Evolutionary conservation across 2,113 vertebrate genomes (phyloP).

Genomic region (Puntigrus tetrazona): DNA sequence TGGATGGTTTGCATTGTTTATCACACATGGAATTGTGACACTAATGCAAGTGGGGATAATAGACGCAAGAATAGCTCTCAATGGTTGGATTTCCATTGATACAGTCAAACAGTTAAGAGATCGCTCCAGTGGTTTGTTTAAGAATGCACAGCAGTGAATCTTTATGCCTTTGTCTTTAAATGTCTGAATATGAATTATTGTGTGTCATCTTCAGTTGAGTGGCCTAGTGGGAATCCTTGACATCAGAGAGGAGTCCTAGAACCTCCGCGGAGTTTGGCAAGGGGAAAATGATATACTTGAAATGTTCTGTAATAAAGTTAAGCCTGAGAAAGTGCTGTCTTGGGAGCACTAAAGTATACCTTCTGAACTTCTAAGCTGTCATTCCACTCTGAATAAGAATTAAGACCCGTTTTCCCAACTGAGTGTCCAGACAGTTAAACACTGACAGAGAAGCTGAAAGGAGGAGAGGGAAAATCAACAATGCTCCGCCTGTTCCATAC

Average conservation of each 20-base stretch:
- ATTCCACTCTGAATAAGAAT: conserved; percentile 33
- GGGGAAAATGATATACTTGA: conserved; percentile 32
- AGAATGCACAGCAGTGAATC: neutral
- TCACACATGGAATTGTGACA: conserved; percentile 1
- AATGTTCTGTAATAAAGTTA: conserved; percentile 34
- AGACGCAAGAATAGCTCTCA: conserved; percentile 8
- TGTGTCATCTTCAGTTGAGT: conserved; percentile 20
- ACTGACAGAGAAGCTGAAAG: conserved; percentile 12
- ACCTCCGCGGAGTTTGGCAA: conserved; percentile 27
- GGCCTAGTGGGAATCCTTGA: neutral
- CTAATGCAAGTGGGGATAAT: neutral
- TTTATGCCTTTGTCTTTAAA: conserved; percentile 4
- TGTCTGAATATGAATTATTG: conserved; percentile 26
- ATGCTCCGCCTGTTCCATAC: conserved; percentile 6
- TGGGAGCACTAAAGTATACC: conserved; percentile 34
- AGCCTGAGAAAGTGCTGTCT: conserved; percentile 32
- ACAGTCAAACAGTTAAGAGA: neutral
- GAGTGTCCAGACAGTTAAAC: conserved; percentile 36
- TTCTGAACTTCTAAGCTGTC: conserved; percentile 33
- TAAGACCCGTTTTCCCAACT: conserved; percentile 25
- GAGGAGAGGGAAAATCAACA: conserved; percentile 28
- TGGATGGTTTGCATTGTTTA: neutral
- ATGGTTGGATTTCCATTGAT: neutral
- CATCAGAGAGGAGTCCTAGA: conserved; percentile 23
- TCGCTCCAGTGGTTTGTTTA: neutral